Evolutionary conservation across 2,113 vertebrate genomes (phyloP).

Genomic region (Chaetura pelagica): DNA sequence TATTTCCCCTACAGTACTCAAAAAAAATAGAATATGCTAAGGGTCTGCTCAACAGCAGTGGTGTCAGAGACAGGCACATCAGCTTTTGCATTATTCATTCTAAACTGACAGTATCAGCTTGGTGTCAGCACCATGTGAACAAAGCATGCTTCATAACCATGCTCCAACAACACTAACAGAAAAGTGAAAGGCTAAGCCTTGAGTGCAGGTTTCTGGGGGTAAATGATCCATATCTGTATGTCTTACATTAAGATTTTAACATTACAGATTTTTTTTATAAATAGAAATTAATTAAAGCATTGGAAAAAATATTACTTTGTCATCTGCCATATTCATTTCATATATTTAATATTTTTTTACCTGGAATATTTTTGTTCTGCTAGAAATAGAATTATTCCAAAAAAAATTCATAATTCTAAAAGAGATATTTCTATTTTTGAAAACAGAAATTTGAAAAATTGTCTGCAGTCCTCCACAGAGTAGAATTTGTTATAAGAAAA

Average conservation of each 20-base stretch:
- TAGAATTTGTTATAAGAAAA: not conserved
- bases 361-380: not conserved
- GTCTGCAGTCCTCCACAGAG: not conserved
- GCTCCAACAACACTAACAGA: slow-evolving; percentile 24
- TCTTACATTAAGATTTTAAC: not conserved
- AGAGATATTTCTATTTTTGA: not conserved
- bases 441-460: not conserved
- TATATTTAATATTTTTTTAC: not conserved
- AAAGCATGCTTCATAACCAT: not conserved
- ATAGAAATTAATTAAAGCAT: not conserved
- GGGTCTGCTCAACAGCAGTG: not conserved
- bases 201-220: slow-evolving; percentile 59
- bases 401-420: not conserved
- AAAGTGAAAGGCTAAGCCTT: slow-evolving; percentile 54
- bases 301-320: not conserved
- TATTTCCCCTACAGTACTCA: not conserved
- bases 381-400: not conserved
- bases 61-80: not conserved
- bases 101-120: not conserved
- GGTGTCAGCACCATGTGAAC: not conserved
- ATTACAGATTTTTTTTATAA: not conserved
- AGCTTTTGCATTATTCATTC: not conserved
- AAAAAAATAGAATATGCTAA: not conserved
- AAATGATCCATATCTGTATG: not conserved
- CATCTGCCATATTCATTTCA: not conserved